Percentiles rank a stretch among this genome's conserved stretches.
Evolutionary conservation across 2,113 vertebrate genomes (phyloP).

Genomic region (Poeciliopsis retropinna): DNA sequence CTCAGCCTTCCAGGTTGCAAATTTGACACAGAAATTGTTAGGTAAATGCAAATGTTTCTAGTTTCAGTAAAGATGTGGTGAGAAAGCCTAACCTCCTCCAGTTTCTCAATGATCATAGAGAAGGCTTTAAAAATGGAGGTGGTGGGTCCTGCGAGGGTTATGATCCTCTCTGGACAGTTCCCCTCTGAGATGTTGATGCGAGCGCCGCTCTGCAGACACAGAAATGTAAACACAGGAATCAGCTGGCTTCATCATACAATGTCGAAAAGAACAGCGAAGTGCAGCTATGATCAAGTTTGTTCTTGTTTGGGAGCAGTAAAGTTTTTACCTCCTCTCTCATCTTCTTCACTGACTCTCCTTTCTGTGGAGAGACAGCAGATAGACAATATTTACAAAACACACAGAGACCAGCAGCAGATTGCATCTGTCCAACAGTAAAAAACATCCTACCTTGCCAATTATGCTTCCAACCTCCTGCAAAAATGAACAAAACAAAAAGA

Average conservation of each 20-base stretch:
- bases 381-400: conserved; percentile 36
- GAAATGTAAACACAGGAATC: conserved; percentile 8
- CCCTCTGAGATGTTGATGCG: conserved; percentile 99
- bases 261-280: background rate
- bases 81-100: conserved; percentile 89
- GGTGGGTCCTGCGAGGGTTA: conserved; percentile 95
- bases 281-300: background rate
- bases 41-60: background rate
- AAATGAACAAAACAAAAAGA: conserved; percentile 6
- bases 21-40: background rate
- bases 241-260: background rate
- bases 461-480: conserved; percentile 85
- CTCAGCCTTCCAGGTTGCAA: background rate
- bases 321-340: conserved; percentile 95
- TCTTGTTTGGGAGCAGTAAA: background rate
- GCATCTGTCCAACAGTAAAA: background rate
- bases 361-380: conserved; percentile 74
- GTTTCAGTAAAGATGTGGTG: background rate
- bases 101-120: conserved; percentile 99
- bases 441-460: conserved; percentile 82
- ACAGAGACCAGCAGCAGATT: background rate
- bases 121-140: conserved; percentile 99
- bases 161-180: conserved; percentile 97
- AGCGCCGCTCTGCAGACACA: conserved; percentile 87
- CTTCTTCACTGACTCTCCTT: conserved; percentile 98